Evolutionary conservation across 2,113 vertebrate species (phyloP).

Genomic region (Anthoscopus minutus): DNA sequence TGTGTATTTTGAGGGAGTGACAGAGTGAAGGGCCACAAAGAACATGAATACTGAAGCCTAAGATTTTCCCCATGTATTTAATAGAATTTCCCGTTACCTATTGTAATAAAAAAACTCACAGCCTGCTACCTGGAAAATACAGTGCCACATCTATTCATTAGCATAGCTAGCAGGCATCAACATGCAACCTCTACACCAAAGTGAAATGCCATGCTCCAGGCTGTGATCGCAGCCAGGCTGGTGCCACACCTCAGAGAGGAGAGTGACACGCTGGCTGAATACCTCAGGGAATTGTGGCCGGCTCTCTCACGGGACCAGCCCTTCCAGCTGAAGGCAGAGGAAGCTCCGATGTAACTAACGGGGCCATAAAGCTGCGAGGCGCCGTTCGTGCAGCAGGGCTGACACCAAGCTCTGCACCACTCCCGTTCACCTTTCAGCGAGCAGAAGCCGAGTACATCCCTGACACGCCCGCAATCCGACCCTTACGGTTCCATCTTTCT

Average conservation of each 20-base stretch:
- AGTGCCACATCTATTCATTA: background rate
- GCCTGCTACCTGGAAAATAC: background rate
- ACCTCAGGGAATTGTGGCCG: background rate
- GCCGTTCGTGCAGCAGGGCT: background rate
- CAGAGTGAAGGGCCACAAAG: background rate
- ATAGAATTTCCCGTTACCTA: background rate
- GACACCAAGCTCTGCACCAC: background rate
- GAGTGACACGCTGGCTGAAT: background rate
- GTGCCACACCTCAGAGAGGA: background rate
- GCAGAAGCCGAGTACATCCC: background rate
- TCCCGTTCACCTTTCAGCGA: background rate
- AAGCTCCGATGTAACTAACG: rapidly evolving
- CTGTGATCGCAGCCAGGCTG: background rate
- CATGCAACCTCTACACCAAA: rapidly evolving
- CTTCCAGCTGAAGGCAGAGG: background rate
- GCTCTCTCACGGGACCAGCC: background rate
- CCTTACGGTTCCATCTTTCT: rapidly evolving
- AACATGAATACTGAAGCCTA: background rate
- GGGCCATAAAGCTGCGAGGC: rapidly evolving
- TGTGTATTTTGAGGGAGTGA: background rate
- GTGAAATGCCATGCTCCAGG: rapidly evolving
- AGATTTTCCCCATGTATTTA: background rate
- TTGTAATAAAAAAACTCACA: background rate
- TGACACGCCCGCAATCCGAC: rapidly evolving
- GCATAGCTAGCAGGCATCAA: background rate